These are phyloP conservation scores for Drymodes brunneopygia DNA, from an alignment of 2,113 vertebrate genomes.

Conservation along the genomic window DNA sequence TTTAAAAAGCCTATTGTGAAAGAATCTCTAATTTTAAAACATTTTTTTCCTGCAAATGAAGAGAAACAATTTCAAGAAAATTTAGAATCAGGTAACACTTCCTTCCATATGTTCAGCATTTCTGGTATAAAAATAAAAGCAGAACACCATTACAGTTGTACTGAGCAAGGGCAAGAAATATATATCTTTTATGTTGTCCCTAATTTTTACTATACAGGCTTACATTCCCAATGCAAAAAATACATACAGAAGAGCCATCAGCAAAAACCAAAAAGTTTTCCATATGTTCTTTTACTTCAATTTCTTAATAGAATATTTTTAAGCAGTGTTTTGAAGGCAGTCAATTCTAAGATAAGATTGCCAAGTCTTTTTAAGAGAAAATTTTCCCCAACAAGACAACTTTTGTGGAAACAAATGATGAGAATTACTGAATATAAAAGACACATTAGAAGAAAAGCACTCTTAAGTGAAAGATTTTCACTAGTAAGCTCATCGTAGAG, in stretches of 20 bases:
- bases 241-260: neutral
- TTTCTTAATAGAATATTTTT: neutral
- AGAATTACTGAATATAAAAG: neutral
- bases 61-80: neutral
- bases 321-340: neutral
- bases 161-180: neutral
- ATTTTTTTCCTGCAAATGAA: neutral
- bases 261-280: neutral
- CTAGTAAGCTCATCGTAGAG: neutral
- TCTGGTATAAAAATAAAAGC: neutral
- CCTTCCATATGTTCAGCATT: neutral
- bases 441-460: neutral
- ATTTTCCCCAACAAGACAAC: neutral
- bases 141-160: neutral
- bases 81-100: neutral
- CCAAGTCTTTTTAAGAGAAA: neutral
- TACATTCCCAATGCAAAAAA: neutral
- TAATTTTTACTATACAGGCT: neutral
- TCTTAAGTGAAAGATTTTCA: neutral
- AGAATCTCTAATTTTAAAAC: neutral
- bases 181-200: neutral
- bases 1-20: neutral
- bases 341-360: neutral
- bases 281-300: neutral
- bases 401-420: neutral